phyloP scores from a whole-genome alignment of 1,140 invertebrate genomes.

The Lasioglossum baleicum region DNA sequence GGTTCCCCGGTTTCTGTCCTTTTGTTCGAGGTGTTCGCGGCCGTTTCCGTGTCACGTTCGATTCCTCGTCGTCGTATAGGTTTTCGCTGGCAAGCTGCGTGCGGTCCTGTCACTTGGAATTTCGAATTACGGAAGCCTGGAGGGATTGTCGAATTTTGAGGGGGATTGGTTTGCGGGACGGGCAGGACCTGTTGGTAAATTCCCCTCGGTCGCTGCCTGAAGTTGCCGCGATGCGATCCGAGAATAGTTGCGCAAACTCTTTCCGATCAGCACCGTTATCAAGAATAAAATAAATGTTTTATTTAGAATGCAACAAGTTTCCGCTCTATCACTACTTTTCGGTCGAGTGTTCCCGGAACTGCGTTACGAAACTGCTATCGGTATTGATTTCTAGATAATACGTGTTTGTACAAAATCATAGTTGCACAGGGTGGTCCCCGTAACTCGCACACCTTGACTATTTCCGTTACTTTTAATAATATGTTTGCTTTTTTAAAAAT shows the following conservation, averaged over 20 bases:
- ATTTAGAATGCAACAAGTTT: too few relatives aligned
- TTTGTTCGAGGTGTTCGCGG: background rate
- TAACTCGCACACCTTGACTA: too few relatives aligned
- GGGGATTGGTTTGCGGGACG: slow-evolving; percentile 35
- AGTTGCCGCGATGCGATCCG: slow-evolving; percentile 37
- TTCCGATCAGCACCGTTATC: background rate
- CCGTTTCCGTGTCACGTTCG: background rate
- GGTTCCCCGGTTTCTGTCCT: background rate
- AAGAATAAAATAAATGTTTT: too few relatives aligned
- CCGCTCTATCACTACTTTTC: too few relatives aligned
- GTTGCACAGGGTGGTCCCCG: too few relatives aligned
- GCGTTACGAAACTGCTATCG: too few relatives aligned
- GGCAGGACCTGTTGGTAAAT: slow-evolving; percentile 19
- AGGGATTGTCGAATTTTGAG: slow-evolving; percentile 37
- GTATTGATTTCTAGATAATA: too few relatives aligned
- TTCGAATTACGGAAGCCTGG: slow-evolving; percentile 37
- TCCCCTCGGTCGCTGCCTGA: slow-evolving; percentile 29
- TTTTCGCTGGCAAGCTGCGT: background rate
- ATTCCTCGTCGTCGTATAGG: background rate
- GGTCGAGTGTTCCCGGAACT: too few relatives aligned
- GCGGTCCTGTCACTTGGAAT: slow-evolving; percentile 47
- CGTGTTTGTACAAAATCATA: too few relatives aligned
- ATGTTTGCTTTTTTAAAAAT: too few relatives aligned
- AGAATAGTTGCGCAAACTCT: slow-evolving; percentile 2
- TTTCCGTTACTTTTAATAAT: too few relatives aligned